Conservation (phyloP, 1,140 invertebrate genomes). For the Microvelia longipes region DNA sequence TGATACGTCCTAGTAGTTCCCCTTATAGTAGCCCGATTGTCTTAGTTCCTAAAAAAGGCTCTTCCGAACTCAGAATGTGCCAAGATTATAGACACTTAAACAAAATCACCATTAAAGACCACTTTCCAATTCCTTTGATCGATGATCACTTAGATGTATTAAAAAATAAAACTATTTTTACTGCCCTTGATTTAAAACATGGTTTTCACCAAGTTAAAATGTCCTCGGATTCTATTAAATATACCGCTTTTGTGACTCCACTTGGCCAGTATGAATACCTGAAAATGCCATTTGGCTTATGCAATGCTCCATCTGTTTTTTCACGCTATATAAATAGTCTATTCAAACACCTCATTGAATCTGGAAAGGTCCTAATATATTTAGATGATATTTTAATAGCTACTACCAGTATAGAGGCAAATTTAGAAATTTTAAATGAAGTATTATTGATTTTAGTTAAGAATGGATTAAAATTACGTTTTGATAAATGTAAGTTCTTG, state of each 20-base stretch:
- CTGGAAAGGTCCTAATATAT: constrained; percentile 16
- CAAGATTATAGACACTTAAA: constrained; percentile 30
- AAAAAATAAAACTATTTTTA: not conserved
- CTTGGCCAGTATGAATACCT: constrained; percentile 19
- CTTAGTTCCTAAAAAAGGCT: constrained; percentile 15
- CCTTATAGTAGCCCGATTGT: constrained; percentile 12
- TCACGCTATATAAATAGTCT: constrained; percentile 22
- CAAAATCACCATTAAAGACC: constrained; percentile 24
- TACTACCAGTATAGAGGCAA: constrained; percentile 11
- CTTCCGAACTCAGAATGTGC: constrained; percentile 15
- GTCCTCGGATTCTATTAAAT: constrained; percentile 1
- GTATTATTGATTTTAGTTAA: constrained; percentile 14
- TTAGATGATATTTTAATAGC: constrained; percentile 23
- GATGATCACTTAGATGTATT: constrained; percentile 6
- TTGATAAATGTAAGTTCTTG: constrained; percentile 20
- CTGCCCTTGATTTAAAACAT: constrained; percentile 3
- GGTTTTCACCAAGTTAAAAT: constrained; percentile 7
- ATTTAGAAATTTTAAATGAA: constrained; percentile 13
- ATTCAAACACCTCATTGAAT: constrained; percentile 17
- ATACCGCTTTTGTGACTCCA: not conserved
- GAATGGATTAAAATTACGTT: constrained; percentile 14
- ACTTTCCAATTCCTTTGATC: constrained; percentile 28
- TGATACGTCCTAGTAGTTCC: constrained; percentile 8
- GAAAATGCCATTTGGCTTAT: constrained; percentile 25
- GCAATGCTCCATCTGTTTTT: constrained; percentile 19